A percentile compares a stretch with the other conserved stretches of the same genome.
phyloP scores from a whole-genome alignment of 2,113 vertebrate genomes.

The Dasyornis broadbenti region DNA sequence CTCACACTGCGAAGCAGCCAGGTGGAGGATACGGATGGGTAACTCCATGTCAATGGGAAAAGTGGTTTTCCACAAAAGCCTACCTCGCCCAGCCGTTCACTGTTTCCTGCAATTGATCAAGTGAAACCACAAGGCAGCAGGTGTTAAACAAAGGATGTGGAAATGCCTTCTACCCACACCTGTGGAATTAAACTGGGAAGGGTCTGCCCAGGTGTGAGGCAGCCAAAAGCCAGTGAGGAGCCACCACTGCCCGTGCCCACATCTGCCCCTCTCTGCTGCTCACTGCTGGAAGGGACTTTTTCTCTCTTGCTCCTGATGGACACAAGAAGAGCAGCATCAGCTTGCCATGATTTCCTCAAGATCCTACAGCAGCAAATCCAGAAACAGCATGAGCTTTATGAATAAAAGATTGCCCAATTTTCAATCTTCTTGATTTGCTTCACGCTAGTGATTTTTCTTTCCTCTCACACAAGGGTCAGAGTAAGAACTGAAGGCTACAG shows the following conservation, averaged over 20 bases:
- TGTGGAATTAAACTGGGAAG: background rate
- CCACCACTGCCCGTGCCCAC: accelerated
- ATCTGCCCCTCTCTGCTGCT: background rate
- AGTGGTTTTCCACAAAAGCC: background rate
- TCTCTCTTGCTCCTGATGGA: background rate
- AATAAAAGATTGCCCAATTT: background rate
- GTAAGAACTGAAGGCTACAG: background rate
- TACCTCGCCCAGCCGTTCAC: background rate
- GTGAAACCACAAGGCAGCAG: background rate
- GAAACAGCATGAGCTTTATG: background rate
- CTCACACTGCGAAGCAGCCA: background rate
- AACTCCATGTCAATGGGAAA: background rate
- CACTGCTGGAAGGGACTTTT: background rate
- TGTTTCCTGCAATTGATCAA: background rate
- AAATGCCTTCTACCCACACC: background rate
- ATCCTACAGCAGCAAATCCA: background rate
- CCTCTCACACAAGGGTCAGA: background rate
- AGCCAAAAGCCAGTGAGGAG: background rate
- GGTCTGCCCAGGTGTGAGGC: background rate
- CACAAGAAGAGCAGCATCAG: background rate
- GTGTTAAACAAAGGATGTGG: background rate
- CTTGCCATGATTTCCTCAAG: background rate
- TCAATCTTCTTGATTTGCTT: background rate
- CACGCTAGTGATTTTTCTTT: background rate
- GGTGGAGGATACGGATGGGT: background rate